Evolutionary conservation across 2,797 vertebrate species (phyloP).

Genomic region (Pseudochaenichthys georgianus): DNA sequence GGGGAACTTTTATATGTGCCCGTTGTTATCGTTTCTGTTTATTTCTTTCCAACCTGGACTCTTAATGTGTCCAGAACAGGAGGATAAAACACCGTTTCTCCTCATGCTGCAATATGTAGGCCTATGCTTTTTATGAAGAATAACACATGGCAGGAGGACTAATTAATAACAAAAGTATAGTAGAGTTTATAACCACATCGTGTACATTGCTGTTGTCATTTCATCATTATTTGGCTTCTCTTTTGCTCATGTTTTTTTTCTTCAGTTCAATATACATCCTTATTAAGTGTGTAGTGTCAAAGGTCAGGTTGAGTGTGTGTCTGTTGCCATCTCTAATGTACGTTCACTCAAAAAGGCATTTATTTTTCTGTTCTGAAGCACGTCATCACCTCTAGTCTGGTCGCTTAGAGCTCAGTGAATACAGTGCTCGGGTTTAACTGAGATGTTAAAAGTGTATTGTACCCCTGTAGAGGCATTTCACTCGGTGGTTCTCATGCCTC

Average conservation of each 20-base stretch:
- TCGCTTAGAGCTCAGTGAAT: conserved; percentile 71
- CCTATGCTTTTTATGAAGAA: conserved; percentile 72
- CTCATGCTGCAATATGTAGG: conserved; percentile 73
- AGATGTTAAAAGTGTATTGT: conserved; percentile 59
- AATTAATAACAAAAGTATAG: conserved; percentile 58
- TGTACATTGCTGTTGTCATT: conserved; percentile 65
- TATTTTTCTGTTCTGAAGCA: conserved; percentile 35
- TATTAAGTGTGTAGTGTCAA: conserved; percentile 46
- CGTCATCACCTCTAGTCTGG: conserved; percentile 24
- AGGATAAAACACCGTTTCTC: conserved; percentile 62
- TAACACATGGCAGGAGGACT: conserved; percentile 55
- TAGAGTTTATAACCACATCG: conserved; percentile 70
- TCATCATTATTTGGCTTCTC: conserved; percentile 64
- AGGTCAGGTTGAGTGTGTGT: conserved; percentile 41
- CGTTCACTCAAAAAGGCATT: conserved; percentile 51
- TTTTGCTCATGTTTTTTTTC: conserved; percentile 60
- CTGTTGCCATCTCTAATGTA: conserved; percentile 33
- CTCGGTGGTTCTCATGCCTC: conserved; percentile 68
- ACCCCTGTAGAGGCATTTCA: conserved; percentile 49
- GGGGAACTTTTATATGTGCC: conserved; percentile 77
- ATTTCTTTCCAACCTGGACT: conserved; percentile 48
- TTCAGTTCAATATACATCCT: conserved; percentile 48
- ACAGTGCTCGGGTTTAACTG: conserved; percentile 77
- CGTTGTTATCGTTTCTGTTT: conserved; percentile 56
- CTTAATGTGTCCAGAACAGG: conserved; percentile 51